Evolutionary conservation across 2,113 vertebrate genomes (phyloP), one percentile per base, ranked within the genome.

Genomic region (Tachycineta bicolor): DNA sequence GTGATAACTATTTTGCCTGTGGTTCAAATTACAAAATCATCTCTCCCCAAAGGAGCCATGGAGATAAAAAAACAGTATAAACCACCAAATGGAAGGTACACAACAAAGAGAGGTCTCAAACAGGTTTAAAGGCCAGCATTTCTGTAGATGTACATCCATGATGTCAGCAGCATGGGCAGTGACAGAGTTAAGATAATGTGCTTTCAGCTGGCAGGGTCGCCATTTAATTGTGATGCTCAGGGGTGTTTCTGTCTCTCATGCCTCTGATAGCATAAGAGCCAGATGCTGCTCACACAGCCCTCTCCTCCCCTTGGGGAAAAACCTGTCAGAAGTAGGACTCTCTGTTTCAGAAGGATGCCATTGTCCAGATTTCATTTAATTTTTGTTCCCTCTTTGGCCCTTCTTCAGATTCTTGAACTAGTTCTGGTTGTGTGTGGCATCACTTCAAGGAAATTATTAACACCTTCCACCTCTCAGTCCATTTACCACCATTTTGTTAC

Each of bases 231-330:
- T 10, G 33, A 19, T 25, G 8, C 41, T 76, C n/a, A 25, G 19
- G 17, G 14, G 15, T 33, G 12, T 23, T 74, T 62, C 16, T 77
- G 20, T 24, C 43, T 71, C 43, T 12, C 15, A 41, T 33, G 23
- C 6, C 70, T 28, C 2, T 1, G 2, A 1, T 5, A 46, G 14
- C 29, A 49, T 5, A 2, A 65, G 25, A 24, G 4, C 9, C 68
- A 47, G 22, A n/a, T 5, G 33, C 28, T 70, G 21, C 60, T 75
- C 23, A 22, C 34, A 31, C 1, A 4, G 17, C 22, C 3, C 14
- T 56, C 56, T 71, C 37, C 31, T 55, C 23, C 16, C 11, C 11
- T 16, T 1, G 9, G 12, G 11, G 22, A 6, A 89, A 78, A 47
- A 11, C 15, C 5, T 1, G 2, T 3, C 4, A 16, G 44, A 34